A percentile compares a stretch with the other conserved stretches of the same genome.
These are phyloP conservation scores for Sminthurides bifidus DNA, from an alignment of 1,140 invertebrate species.

Conservation along the genomic window DNA sequence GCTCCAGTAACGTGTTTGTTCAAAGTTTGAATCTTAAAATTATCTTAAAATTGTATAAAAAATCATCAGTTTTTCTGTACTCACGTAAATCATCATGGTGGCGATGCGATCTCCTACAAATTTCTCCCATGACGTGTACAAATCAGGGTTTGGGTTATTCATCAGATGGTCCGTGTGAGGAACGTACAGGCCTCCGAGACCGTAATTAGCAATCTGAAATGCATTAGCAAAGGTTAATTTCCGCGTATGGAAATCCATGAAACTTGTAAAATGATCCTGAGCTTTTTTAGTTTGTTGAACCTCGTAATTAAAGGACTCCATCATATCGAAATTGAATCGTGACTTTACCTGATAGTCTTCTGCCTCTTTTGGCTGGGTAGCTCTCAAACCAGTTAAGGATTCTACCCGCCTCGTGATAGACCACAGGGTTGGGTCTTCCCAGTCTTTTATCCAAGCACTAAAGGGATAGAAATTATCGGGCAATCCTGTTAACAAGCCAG, in stretches of 20 bases:
- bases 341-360: slow-evolving; percentile 34
- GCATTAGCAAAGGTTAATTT: background rate
- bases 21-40: slow-evolving; percentile 13
- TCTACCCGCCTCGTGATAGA: slow-evolving; percentile 32
- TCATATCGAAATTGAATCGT: background rate
- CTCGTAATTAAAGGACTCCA: background rate
- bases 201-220: slow-evolving; percentile 47
- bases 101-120: slow-evolving; percentile 45
- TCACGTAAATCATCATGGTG: slow-evolving; percentile 48
- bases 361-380: slow-evolving; percentile 25
- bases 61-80: slow-evolving; percentile 27
- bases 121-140: slow-evolving; percentile 31
- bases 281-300: too few species aligned
- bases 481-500: too few species aligned
- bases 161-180: slow-evolving; percentile 49
- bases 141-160: slow-evolving; percentile 36
- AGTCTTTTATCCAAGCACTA: slow-evolving; percentile 34
- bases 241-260: too few species aligned
- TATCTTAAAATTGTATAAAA: background rate
- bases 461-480: too few species aligned
- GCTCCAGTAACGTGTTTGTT: background rate
- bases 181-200: slow-evolving; percentile 53
- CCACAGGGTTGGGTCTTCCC: slow-evolving; percentile 25
- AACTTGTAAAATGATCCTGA: too few species aligned
- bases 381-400: slow-evolving; percentile 33